phyloP scores from a whole-genome alignment of 2,797 vertebrate species.

The Semotilus atromaculatus region DNA sequence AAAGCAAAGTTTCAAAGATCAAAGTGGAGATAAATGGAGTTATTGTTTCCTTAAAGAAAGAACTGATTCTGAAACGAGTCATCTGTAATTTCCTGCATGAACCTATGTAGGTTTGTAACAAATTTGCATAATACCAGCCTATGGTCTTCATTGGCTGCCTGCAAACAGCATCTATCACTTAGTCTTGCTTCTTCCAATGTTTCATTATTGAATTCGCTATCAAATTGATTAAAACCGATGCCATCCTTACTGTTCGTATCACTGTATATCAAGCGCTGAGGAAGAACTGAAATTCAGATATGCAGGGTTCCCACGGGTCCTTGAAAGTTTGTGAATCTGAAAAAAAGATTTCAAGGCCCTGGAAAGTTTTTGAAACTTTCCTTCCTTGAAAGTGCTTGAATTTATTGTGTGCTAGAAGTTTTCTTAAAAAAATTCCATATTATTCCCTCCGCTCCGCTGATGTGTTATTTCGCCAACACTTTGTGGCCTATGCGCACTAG shows the following conservation, averaged over 20 bases:
- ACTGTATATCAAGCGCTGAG: not conserved
- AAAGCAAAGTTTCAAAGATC: not conserved
- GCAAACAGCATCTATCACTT: not conserved
- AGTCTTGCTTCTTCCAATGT: not conserved
- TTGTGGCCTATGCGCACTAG: too few species aligned
- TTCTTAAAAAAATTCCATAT: too few species aligned
- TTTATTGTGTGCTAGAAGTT: too few species aligned
- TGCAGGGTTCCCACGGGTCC: too few species aligned
- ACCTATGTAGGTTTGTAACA: not conserved
- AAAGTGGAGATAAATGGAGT: too few species aligned
- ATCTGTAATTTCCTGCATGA: not conserved
- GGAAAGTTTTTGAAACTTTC: too few species aligned
- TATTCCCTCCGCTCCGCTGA: too few species aligned
- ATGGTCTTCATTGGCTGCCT: not conserved
- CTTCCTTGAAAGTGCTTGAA: too few species aligned
- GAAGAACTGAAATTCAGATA: not conserved
- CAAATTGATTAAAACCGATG: not conserved
- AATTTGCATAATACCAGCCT: not conserved
- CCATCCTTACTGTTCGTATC: not conserved
- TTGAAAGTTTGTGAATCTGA: too few species aligned
- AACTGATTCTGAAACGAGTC: not conserved
- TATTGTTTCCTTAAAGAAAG: not conserved
- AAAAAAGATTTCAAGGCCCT: too few species aligned
- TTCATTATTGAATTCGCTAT: not conserved
- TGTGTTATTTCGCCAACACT: too few species aligned